A percentile compares a stretch with the other conserved stretches of the same genome.
phyloP scores from a whole-genome alignment of 2,113 vertebrate species.

The Bothrops jararaca region DNA sequence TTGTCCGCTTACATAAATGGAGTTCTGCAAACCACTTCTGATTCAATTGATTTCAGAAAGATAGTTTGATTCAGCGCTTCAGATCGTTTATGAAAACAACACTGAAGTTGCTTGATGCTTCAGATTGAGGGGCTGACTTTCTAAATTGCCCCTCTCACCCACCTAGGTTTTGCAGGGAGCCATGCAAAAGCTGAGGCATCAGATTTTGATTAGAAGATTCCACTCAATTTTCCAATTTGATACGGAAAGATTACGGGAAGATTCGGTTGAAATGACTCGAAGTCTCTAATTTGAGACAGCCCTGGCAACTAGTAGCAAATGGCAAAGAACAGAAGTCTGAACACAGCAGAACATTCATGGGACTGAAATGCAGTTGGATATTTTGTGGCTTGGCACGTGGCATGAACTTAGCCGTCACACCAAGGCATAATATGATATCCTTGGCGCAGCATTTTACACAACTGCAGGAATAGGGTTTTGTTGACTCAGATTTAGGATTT shows the following conservation, averaged over 20 bases:
- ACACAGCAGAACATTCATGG: background rate
- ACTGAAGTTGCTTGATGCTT: background rate
- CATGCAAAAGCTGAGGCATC: background rate
- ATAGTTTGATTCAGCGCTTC: background rate
- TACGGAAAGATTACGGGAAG: background rate
- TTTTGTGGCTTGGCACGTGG: background rate
- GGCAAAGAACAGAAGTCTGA: background rate
- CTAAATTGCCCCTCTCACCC: background rate
- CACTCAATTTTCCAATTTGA: background rate
- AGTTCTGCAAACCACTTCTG: no score
- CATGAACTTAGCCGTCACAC: background rate
- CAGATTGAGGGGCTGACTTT: background rate
- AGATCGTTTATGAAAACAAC: background rate
- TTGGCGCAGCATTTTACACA: background rate
- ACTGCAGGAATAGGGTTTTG: background rate
- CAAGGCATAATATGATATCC: background rate
- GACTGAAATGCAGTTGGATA: background rate
- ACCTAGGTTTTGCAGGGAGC: background rate
- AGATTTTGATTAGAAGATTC: background rate
- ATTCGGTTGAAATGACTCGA: background rate
- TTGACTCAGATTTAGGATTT: background rate
- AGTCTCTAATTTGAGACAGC: background rate
- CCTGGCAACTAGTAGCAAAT: background rate
- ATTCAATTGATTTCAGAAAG: no score
- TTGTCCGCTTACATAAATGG: no score